phyloP scores from a whole-genome alignment of 2,888 invertebrate genomes.

The Morpho achilles region DNA sequence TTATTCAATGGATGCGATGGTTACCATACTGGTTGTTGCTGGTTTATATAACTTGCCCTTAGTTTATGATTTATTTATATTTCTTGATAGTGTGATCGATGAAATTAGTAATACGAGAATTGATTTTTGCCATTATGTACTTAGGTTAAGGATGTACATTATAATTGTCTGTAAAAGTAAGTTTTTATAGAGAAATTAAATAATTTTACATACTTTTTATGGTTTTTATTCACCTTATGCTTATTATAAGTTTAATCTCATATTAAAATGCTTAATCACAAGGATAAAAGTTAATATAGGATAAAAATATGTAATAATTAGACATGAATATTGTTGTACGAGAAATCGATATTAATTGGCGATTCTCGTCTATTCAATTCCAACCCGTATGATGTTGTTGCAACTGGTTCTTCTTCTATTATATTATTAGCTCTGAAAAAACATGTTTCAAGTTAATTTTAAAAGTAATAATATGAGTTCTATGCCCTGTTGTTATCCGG shows the following conservation, averaged over 20 bases:
- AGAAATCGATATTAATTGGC: conserved; percentile 35
- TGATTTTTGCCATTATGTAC: conserved; percentile 74
- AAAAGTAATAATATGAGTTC: too few species aligned
- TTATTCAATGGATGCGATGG: conserved; percentile 28
- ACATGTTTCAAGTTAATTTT: too few species aligned
- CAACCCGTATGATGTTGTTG: conserved; percentile 41
- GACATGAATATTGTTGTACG: conserved; percentile 54
- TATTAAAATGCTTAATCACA: not conserved
- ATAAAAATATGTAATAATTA: conserved; percentile 24
- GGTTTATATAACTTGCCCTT: conserved; percentile 56
- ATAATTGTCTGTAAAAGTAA: conserved; percentile 72
- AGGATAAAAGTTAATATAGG: not conserved
- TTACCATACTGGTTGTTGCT: conserved; percentile 42
- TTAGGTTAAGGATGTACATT: conserved; percentile 76
- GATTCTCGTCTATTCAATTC: conserved; percentile 42
- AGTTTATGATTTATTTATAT: conserved; percentile 66
- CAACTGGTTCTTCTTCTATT: conserved; percentile 58
- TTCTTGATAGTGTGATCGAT: conserved; percentile 55
- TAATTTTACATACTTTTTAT: conserved; percentile 35
- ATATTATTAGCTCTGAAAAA: conserved; percentile 49
- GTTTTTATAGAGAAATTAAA: conserved; percentile 69
- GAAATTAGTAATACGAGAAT: conserved; percentile 48
- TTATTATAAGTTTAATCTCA: too few species aligned
- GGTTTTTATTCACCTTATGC: too few species aligned
- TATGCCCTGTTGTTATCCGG: too few species aligned